Evolutionary conservation across 1,140 invertebrate genomes (phyloP).

Genomic region (Zaprionus ghesquierei): DNA sequence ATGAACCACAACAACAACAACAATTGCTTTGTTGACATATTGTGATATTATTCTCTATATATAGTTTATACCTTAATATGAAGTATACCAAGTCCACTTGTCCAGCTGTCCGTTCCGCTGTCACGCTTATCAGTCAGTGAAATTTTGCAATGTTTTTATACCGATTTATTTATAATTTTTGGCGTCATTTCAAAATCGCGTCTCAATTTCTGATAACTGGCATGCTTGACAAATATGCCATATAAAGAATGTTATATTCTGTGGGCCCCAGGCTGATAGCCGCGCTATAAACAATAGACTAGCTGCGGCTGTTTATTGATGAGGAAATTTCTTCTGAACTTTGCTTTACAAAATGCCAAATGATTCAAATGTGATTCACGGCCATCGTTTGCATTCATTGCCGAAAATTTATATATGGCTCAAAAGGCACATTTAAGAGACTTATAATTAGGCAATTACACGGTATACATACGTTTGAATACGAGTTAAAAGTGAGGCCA

Average conservation of each 20-base stretch:
- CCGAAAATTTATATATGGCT: background rate
- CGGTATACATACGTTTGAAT: background rate
- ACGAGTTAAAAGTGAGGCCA: background rate
- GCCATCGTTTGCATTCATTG: background rate
- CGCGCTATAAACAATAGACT: constrained; percentile 14
- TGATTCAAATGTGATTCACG: constrained; percentile 1
- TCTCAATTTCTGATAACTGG: constrained; percentile 18
- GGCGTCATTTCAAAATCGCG: constrained; percentile 15
- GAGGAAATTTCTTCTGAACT: background rate
- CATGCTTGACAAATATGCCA: background rate
- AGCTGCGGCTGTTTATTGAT: background rate
- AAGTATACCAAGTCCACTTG: background rate
- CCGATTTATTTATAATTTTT: constrained; percentile 24
- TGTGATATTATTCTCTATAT: background rate
- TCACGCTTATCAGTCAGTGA: constrained; percentile 29
- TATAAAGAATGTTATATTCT: background rate
- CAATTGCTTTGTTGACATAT: constrained; percentile 10
- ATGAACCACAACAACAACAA: background rate
- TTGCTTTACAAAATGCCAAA: background rate
- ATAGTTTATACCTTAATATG: background rate
- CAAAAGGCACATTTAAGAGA: background rate
- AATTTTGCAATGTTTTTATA: background rate
- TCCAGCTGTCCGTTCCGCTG: background rate
- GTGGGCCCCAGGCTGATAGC: constrained; percentile 9
- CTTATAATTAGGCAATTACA: background rate